These are phyloP conservation scores for Polyploca ridens DNA, from an alignment of 2,888 invertebrate genomes.

Conservation along the genomic window DNA sequence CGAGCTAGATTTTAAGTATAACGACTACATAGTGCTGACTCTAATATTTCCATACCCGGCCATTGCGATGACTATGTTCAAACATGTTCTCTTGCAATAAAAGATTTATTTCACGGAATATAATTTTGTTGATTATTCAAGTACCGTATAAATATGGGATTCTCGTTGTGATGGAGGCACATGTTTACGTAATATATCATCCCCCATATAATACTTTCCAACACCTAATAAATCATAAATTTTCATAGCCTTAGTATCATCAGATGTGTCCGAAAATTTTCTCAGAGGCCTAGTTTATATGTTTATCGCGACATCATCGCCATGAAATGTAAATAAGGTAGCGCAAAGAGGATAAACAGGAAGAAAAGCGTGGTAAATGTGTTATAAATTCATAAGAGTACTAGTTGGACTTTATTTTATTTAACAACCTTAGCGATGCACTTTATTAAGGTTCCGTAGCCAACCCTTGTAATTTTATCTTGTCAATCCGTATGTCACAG, in stretches of 20 bases:
- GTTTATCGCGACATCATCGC: not conserved
- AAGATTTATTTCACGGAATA: not conserved
- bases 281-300: slow-evolving; percentile 7
- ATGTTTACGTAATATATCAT: slow-evolving; percentile 1
- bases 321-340: not conserved
- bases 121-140: not conserved
- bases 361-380: too few species aligned
- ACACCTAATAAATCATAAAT: slow-evolving; percentile 59
- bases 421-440: too few species aligned
- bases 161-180: slow-evolving; percentile 30
- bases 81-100: not conserved
- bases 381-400: not conserved
- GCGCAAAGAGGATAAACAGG: not conserved
- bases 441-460: too few species aligned
- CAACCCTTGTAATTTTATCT: too few species aligned
- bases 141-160: not conserved
- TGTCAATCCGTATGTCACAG: too few species aligned
- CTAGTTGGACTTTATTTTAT: too few species aligned
- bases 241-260: slow-evolving; percentile 59
- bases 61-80: not conserved
- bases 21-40: not conserved
- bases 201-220: slow-evolving; percentile 54
- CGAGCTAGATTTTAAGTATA: not conserved
- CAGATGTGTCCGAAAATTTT: slow-evolving; percentile 35
- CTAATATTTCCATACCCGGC: not conserved